Percentiles rank a stretch among this genome's conserved stretches.
Evolutionary conservation across 2,888 invertebrate genomes (phyloP).

Genomic region (Chouioia cunea): DNA sequence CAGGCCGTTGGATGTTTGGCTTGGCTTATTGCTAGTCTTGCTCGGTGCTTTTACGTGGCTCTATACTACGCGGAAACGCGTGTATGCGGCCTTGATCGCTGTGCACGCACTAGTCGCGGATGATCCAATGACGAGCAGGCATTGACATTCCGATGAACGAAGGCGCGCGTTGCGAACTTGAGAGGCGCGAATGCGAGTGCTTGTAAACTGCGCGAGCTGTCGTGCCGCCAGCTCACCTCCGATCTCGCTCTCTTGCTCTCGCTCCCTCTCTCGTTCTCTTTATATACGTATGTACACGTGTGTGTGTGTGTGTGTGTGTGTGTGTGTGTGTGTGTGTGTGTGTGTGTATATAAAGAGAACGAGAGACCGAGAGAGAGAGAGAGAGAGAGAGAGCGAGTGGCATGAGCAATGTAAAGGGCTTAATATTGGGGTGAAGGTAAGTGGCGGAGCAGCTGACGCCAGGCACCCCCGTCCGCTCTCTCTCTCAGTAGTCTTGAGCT

Average conservation of each 20-base stretch:
- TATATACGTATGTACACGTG: no score
- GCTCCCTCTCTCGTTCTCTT: no score
- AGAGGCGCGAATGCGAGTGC: no score
- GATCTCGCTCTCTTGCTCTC: conserved; percentile 56
- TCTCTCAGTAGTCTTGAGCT: conserved; percentile 56
- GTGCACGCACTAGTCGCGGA: no score
- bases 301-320: no score
- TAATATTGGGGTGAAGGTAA: conserved; percentile 70
- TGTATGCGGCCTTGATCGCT: no score
- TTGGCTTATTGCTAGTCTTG: conserved; percentile 1
- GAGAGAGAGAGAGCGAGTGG: conserved; percentile 1
- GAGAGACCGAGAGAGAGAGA: conserved; percentile 53
- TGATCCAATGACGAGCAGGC: no score
- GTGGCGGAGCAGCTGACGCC: conserved; percentile 74
- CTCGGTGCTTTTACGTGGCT: no score
- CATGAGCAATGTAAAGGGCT: conserved; percentile 65
- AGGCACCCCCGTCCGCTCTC: conserved; percentile 62
- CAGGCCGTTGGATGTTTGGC: neutral
- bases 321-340: no score
- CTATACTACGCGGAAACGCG: no score
- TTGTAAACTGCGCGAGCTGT: conserved; percentile 61
- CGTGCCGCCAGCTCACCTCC: neutral
- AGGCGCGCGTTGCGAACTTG: no score
- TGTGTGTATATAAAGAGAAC: neutral
- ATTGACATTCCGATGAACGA: no score